Conservation (phyloP, 2,888 invertebrate genomes). For the Halocaridina rubra region DNA sequence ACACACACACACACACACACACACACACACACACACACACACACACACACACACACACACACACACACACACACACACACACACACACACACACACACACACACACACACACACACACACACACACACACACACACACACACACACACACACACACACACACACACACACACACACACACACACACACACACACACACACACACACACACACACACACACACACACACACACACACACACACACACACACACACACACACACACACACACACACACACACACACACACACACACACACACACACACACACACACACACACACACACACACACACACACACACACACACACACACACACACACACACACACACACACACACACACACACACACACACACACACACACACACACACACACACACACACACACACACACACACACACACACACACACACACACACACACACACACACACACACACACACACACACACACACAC, state of each 20-base stretch:
- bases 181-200: neutral
- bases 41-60: neutral
- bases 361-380: neutral
- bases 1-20: neutral
- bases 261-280: neutral
- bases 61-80: neutral
- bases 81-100: neutral
- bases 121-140: neutral
- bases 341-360: neutral
- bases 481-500: neutral
- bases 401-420: neutral
- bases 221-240: neutral
- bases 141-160: neutral
- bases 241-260: neutral
- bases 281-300: neutral
- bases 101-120: neutral
- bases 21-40: neutral
- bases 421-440: neutral
- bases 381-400: neutral
- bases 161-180: neutral
- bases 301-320: neutral
- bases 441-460: neutral
- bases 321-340: neutral
- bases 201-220: neutral
- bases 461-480: neutral